Conservation (phyloP, 1,140 invertebrate genomes). For the Eupeodes corollae region DNA sequence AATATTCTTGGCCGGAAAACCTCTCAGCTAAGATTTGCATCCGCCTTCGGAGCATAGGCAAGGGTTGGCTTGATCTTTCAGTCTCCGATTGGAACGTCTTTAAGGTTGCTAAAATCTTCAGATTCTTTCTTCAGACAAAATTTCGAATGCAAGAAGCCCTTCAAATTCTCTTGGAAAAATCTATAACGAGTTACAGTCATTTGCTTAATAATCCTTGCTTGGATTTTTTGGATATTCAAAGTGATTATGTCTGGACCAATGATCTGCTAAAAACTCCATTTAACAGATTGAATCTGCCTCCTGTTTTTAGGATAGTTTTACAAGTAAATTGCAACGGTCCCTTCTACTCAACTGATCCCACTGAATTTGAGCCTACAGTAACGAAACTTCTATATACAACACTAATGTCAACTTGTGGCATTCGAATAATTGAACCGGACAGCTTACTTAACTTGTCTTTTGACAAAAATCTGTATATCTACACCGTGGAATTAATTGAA, state of each 20-base stretch:
- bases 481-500: slow-evolving; percentile 32
- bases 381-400: slow-evolving; percentile 22
- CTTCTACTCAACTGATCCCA: slow-evolving; percentile 25
- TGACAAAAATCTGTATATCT: slow-evolving; percentile 23
- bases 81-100: slow-evolving; percentile 22
- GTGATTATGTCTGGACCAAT: slow-evolving; percentile 22
- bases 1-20: slow-evolving; percentile 25
- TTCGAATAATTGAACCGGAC: slow-evolving; percentile 18
- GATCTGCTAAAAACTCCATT: slow-evolving; percentile 25
- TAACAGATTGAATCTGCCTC: slow-evolving; percentile 13
- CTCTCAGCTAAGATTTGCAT: slow-evolving; percentile 18
- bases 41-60: slow-evolving; percentile 20
- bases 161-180: slow-evolving; percentile 22
- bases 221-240: slow-evolving; percentile 14
- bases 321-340: slow-evolving; percentile 20
- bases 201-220: slow-evolving; percentile 25
- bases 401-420: slow-evolving; percentile 22
- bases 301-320: slow-evolving; percentile 23
- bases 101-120: slow-evolving; percentile 27
- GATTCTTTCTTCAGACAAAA: slow-evolving; percentile 25
- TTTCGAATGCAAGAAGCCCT: slow-evolving; percentile 35
- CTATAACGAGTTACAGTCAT: slow-evolving; percentile 18
- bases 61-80: slow-evolving; percentile 29
- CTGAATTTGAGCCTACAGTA: slow-evolving; percentile 23
- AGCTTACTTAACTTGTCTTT: slow-evolving; percentile 21